phyloP scores from a whole-genome alignment of 2,113 vertebrate species.

The Pteronura brasiliensis region DNA sequence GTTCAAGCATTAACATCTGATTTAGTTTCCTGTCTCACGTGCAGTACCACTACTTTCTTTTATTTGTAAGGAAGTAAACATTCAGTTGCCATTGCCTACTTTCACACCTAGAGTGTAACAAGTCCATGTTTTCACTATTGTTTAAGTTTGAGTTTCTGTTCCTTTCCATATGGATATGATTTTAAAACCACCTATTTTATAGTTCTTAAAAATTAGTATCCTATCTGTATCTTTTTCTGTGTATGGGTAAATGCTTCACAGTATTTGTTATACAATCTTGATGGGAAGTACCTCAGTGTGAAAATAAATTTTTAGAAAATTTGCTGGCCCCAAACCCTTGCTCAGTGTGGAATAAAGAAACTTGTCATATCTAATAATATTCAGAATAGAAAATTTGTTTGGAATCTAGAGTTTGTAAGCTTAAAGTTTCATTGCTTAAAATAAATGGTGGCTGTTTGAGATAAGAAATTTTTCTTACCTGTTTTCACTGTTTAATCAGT shows the following conservation, averaged over 20 bases:
- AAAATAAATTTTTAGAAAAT: neutral
- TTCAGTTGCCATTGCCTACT: neutral
- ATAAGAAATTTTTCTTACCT: neutral
- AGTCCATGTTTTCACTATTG: neutral
- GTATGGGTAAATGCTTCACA: neutral
- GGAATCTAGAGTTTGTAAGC: neutral
- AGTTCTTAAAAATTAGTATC: neutral
- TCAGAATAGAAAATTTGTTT: neutral
- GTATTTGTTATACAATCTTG: neutral
- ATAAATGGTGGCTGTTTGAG: neutral
- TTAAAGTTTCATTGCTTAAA: neutral
- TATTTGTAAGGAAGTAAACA: neutral
- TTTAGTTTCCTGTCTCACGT: neutral
- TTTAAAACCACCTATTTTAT: neutral
- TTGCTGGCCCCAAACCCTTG: too few relatives aligned
- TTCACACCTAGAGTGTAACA: neutral
- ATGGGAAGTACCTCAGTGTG: neutral
- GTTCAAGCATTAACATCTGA: neutral
- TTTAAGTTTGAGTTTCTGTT: neutral
- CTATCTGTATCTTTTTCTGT: too few relatives aligned
- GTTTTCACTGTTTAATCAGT: neutral
- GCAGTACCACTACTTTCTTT: neutral
- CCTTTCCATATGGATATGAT: neutral
- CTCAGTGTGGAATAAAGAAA: neutral
- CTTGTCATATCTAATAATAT: neutral